Conservation (phyloP, 2,113 vertebrate genomes). For the Helogale parvula region DNA sequence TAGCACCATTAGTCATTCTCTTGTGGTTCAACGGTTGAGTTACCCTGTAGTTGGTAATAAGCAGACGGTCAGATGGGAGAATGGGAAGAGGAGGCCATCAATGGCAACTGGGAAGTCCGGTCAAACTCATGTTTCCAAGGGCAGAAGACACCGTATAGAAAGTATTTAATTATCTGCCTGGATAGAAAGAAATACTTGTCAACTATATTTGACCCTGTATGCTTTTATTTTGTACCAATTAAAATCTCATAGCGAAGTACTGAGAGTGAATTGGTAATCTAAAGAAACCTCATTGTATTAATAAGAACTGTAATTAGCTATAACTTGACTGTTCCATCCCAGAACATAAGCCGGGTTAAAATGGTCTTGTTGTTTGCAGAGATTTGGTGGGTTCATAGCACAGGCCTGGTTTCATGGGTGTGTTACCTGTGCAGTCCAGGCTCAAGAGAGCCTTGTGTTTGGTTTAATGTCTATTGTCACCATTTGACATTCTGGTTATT, state of each 20-base stretch:
- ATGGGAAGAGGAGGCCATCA: background rate
- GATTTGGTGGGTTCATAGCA: background rate
- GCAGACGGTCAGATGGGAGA: constrained; percentile 51
- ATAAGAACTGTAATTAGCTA: background rate
- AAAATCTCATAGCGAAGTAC: background rate
- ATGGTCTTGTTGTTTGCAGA: background rate
- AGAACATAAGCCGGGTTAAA: background rate
- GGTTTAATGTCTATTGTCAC: background rate
- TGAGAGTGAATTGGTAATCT: constrained; percentile 9
- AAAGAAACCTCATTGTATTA: background rate
- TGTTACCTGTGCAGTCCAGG: background rate
- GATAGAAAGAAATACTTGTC: background rate
- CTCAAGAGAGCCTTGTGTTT: background rate
- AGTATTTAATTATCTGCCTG: background rate
- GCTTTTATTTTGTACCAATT: background rate
- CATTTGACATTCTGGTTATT: background rate
- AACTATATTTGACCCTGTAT: background rate
- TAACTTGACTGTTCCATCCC: background rate
- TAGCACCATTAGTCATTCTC: constrained; percentile 43
- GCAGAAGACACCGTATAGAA: constrained; percentile 24
- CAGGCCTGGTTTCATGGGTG: background rate
- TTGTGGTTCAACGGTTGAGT: constrained; percentile 25
- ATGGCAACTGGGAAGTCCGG: background rate
- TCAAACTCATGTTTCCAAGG: background rate
- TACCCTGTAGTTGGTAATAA: constrained; percentile 37